A percentile compares a stretch with the other conserved stretches of the same genome.
These are phyloP conservation scores for Orussus abietinus DNA, from an alignment of 1,140 invertebrate species.

Conservation along the genomic window DNA sequence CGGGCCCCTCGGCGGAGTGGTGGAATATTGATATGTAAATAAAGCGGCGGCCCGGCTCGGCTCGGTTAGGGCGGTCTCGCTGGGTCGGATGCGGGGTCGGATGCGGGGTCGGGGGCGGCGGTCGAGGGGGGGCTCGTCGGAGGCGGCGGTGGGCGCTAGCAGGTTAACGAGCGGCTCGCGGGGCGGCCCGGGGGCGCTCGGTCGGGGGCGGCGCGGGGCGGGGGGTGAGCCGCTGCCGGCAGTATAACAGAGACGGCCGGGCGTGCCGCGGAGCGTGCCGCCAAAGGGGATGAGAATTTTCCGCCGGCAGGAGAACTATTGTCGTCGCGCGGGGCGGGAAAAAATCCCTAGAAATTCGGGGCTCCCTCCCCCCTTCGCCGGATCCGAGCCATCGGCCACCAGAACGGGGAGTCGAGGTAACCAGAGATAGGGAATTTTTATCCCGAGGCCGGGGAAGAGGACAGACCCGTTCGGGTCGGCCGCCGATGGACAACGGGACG, in stretches of 20 bases:
- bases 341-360: slow-evolving; percentile 27
- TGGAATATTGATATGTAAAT: slow-evolving; percentile 53
- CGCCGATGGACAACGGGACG: slow-evolving; percentile 33
- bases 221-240: slow-evolving; percentile 42
- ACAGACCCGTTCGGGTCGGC: slow-evolving; percentile 6
- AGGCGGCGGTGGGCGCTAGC: slow-evolving; percentile 33
- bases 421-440: slow-evolving; percentile 40
- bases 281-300: slow-evolving; percentile 53
- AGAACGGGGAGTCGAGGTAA: background rate
- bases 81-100: slow-evolving; percentile 7
- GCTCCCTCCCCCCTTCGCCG: too few relatives aligned
- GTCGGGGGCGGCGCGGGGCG: slow-evolving; percentile 1
- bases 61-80: slow-evolving; percentile 9
- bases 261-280: slow-evolving; percentile 55
- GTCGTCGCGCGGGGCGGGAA: slow-evolving; percentile 22
- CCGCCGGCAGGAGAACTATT: slow-evolving; percentile 39
- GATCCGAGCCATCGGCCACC: too few relatives aligned
- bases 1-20: slow-evolving; percentile 19
- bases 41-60: slow-evolving; percentile 28
- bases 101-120: slow-evolving; percentile 20
- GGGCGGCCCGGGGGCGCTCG: slow-evolving; percentile 15
- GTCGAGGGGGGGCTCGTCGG: too few relatives aligned
- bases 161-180: slow-evolving; percentile 44
- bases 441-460: background rate
- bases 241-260: slow-evolving; percentile 54